A percentile compares a stretch with the other conserved stretches of the same genome.
phyloP scores from a whole-genome alignment of 2,113 vertebrate species.

The Sinosuthora webbiana region DNA sequence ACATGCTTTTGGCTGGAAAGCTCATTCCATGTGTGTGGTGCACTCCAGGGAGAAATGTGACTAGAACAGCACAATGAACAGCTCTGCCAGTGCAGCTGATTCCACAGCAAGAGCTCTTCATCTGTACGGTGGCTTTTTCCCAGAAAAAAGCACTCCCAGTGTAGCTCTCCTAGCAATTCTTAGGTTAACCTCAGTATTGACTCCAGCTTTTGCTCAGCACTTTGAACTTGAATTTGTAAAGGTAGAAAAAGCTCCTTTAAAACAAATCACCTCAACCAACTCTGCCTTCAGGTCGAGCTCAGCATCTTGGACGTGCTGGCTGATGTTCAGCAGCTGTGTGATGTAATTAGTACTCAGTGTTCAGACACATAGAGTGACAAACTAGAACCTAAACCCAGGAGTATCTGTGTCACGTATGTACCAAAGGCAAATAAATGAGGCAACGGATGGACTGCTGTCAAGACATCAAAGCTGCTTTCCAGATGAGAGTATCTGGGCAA shows the following conservation, averaged over 20 bases:
- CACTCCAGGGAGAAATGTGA: slow-evolving; percentile 5
- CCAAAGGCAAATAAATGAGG: neutral
- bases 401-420: neutral
- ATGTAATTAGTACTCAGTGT: neutral
- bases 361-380: neutral
- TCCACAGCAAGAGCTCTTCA: neutral
- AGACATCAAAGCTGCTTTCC: neutral
- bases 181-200: neutral
- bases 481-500: neutral
- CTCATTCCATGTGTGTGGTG: neutral
- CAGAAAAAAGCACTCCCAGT: neutral
- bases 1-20: neutral
- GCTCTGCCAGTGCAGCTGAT: slow-evolving; percentile 25
- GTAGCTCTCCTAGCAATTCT: neutral
- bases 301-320: neutral
- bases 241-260: neutral
- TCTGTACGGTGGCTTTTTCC: neutral
- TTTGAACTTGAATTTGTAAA: neutral
- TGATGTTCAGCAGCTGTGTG: neutral
- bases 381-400: neutral
- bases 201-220: neutral
- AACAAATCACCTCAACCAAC: neutral
- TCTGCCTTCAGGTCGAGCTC: neutral
- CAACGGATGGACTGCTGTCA: neutral
- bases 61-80: neutral